phyloP scores from a whole-genome alignment of 2,113 vertebrate species.

The Ivindomyrus marchei region DNA sequence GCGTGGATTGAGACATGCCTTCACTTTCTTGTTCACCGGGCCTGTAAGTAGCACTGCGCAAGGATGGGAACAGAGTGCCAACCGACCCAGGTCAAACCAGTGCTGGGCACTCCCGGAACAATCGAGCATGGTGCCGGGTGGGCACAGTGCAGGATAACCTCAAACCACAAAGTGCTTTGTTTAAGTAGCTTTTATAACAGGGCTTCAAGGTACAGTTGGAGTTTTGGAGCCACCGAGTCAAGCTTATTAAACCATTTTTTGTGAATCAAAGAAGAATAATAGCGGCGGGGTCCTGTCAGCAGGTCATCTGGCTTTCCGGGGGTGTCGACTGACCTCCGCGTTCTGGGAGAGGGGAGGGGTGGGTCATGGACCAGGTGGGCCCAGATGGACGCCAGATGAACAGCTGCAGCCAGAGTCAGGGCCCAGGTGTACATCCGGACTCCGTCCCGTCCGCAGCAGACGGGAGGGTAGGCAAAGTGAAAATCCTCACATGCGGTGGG shows the following conservation, averaged over 20 bases:
- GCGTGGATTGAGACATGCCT: too few relatives aligned
- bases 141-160: not conserved
- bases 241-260: constrained; percentile 8
- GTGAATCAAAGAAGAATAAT: not conserved
- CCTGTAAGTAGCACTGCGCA: not conserved
- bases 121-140: not conserved
- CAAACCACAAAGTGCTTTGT: constrained; percentile 19
- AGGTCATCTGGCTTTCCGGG: not conserved
- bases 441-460: constrained; percentile 25
- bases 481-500: constrained; percentile 48
- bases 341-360: constrained; percentile 39
- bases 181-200: constrained; percentile 13
- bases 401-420: constrained; percentile 39
- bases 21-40: not conserved
- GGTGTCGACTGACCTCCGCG: constrained; percentile 20
- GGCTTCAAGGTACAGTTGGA: not conserved
- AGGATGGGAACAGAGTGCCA: not conserved
- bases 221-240: not conserved
- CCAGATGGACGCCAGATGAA: constrained; percentile 23
- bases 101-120: not conserved
- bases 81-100: not conserved
- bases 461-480: constrained; percentile 43
- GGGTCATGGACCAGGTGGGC: constrained; percentile 15
- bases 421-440: not conserved
- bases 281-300: not conserved